phyloP scores from a whole-genome alignment of 2,797 vertebrate species.

The Salmo trutta region DNA sequence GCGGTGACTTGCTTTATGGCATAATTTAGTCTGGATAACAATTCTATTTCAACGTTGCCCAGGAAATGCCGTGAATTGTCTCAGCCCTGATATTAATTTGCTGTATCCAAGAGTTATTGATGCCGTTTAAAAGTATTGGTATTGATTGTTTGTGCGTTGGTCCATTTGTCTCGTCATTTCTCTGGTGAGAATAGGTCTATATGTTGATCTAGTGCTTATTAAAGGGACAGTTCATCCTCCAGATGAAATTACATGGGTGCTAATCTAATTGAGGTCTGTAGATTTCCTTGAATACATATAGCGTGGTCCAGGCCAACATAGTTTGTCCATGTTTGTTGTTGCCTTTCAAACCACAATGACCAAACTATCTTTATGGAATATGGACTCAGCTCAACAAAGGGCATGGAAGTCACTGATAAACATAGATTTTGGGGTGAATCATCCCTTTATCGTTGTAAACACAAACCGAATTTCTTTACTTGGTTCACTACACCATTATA shows the following conservation, averaged over 20 bases:
- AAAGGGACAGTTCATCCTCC: neutral
- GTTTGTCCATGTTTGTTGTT: neutral
- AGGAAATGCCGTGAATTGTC: neutral
- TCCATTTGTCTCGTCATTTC: neutral
- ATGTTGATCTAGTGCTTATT: conserved; percentile 3
- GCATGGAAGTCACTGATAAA: too few relatives aligned
- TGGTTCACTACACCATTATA: too few relatives aligned
- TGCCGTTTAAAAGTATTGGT: neutral
- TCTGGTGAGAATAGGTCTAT: neutral
- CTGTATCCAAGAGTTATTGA: neutral
- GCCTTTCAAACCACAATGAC: too few relatives aligned
- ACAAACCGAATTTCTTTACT: too few relatives aligned
- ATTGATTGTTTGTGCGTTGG: neutral
- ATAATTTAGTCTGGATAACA: conserved; percentile 14
- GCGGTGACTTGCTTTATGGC: conserved; percentile 2
- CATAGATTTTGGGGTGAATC: too few relatives aligned
- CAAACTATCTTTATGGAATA: too few relatives aligned
- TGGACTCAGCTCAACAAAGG: too few relatives aligned
- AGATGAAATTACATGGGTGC: neutral
- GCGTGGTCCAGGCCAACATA: too few relatives aligned
- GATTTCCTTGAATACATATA: too few relatives aligned
- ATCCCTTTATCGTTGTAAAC: too few relatives aligned
- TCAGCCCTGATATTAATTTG: conserved; percentile 5
- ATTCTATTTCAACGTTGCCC: neutral
- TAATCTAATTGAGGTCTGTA: too few relatives aligned